Evolutionary conservation across 2,113 vertebrate species (phyloP).

Genomic region (Diphyllodes magnificus): DNA sequence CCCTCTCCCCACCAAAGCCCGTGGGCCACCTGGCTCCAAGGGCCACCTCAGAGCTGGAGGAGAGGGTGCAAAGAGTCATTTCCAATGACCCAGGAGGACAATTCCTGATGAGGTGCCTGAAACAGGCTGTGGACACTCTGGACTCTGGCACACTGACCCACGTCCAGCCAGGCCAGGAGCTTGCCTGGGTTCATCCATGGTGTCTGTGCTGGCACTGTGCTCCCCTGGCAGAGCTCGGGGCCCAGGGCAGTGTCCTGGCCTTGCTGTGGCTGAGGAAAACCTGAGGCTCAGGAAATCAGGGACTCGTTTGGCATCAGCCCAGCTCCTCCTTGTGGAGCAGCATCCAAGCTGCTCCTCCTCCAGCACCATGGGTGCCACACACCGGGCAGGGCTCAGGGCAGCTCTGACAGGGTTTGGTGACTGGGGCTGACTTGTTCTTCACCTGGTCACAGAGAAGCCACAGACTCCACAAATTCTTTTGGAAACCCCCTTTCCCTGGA

Average conservation of each 20-base stretch:
- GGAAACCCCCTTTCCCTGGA: neutral
- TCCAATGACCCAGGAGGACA: neutral
- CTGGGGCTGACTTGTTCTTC: neutral
- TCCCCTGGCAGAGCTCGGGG: neutral
- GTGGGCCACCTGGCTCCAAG: fast-evolving
- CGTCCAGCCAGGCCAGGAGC: neutral
- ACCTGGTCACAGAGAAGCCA: fast-evolving
- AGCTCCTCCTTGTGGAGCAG: neutral
- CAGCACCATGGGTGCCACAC: fast-evolving
- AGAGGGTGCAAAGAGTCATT: neutral
- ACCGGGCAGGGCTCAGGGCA: neutral
- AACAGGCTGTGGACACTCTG: neutral
- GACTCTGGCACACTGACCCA: neutral
- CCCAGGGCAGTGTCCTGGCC: neutral
- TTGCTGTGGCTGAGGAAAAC: neutral
- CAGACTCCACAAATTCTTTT: neutral
- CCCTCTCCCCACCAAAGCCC: neutral
- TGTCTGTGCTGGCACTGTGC: fast-evolving
- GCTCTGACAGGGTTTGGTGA: neutral
- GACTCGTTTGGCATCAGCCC: fast-evolving
- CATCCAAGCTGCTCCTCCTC: neutral
- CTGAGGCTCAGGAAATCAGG: neutral
- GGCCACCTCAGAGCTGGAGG: neutral
- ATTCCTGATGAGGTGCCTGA: neutral
- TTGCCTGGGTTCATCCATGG: fast-evolving